phyloP scores from a whole-genome alignment of 1,140 invertebrate genomes.

The Dysdera silvatica region DNA sequence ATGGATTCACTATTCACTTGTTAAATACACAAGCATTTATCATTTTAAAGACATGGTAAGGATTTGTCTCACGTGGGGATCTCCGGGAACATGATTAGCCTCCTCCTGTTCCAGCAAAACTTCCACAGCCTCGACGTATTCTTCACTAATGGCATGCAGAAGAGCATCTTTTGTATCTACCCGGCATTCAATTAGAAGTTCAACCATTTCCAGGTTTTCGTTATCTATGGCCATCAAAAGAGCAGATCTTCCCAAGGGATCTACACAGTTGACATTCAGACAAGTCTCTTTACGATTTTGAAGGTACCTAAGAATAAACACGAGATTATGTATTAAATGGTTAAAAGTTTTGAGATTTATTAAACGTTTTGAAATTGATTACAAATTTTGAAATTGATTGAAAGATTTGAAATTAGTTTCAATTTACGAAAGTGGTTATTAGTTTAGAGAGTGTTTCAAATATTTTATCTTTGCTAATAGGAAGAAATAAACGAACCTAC shows the following conservation, averaged over 20 bases:
- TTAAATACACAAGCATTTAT: too few species aligned
- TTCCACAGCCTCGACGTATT: conserved; percentile 97
- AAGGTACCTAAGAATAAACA: background rate
- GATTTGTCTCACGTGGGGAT: conserved; percentile 60
- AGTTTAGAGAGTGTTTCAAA: too few species aligned
- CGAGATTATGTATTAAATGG: too few species aligned
- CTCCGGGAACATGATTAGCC: conserved; percentile 62
- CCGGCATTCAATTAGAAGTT: conserved; percentile 75
- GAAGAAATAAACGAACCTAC: too few species aligned
- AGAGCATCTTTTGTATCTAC: conserved; percentile 88
- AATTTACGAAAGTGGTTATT: too few species aligned
- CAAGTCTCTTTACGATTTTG: background rate
- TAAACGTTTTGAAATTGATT: too few species aligned
- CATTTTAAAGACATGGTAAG: too few species aligned
- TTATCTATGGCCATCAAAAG: conserved; percentile 96
- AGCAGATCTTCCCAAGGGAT: conserved; percentile 83
- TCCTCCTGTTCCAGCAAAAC: conserved; percentile 88
- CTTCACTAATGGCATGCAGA: conserved; percentile 91
- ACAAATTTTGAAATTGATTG: too few species aligned
- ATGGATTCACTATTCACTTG: too few species aligned
- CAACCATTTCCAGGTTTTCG: conserved; percentile 98
- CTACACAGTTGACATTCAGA: conserved; percentile 93
- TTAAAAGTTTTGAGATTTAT: too few species aligned
- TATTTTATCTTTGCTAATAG: too few species aligned
- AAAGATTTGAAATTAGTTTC: too few species aligned